These are phyloP conservation scores for Empidonax alnorum DNA, from an alignment of 2,113 vertebrate species.

Conservation along the genomic window DNA sequence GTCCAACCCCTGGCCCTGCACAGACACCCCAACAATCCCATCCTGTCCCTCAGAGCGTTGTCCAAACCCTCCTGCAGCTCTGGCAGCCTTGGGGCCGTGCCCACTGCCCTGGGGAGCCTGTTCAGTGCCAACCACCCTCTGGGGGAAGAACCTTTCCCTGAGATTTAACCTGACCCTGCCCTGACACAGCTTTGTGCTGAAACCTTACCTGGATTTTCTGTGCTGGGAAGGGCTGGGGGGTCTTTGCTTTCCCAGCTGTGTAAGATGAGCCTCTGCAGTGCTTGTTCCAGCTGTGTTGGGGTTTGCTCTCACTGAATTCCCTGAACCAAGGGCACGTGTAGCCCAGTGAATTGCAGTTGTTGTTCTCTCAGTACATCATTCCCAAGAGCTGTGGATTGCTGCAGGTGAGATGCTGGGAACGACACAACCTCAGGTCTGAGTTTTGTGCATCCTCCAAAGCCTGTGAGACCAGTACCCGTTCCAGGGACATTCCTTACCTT, in stretches of 20 bases:
- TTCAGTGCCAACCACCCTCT: not conserved
- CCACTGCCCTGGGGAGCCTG: not conserved
- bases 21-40: not conserved
- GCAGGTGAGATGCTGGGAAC: not conserved
- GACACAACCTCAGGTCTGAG: not conserved
- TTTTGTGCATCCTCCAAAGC: not conserved
- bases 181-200: not conserved
- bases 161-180: not conserved
- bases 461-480: not conserved
- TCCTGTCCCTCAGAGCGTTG: rapidly evolving
- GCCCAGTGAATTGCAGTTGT: not conserved
- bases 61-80: not conserved
- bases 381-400: not conserved
- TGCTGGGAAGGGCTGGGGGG: not conserved
- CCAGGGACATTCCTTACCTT: not conserved
- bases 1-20: rapidly evolving
- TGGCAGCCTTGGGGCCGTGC: not conserved
- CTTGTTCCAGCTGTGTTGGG: not conserved
- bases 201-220: not conserved
- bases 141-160: not conserved
- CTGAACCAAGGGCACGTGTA: not conserved
- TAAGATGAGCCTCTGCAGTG: not conserved
- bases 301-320: not conserved
- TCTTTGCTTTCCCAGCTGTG: not conserved
- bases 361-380: not conserved